A percentile compares a stretch with the other conserved stretches of the same genome.
Evolutionary conservation across 1,140 invertebrate genomes (phyloP).

Genomic region (Zaprionus nigranus): DNA sequence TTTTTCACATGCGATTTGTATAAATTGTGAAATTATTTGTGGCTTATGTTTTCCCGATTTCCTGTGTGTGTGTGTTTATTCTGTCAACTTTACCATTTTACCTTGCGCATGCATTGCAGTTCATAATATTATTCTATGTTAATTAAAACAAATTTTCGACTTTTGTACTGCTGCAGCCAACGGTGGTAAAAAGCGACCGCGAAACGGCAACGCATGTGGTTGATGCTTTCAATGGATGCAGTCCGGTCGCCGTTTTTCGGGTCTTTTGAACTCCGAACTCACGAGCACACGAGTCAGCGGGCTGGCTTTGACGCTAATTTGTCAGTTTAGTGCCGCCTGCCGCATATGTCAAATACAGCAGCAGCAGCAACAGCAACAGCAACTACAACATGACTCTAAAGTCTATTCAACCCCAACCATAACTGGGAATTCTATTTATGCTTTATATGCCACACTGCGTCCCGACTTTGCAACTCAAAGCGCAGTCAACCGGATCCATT

Average conservation of each 20-base stretch:
- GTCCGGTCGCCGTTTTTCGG: constrained; percentile 31
- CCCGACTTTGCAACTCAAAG: neutral
- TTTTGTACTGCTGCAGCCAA: constrained; percentile 48
- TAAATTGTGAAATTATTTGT: neutral
- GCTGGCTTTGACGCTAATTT: constrained; percentile 63
- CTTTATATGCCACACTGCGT: constrained; percentile 1
- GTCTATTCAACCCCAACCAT: neutral
- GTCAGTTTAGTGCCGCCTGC: constrained; percentile 51
- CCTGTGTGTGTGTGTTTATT: neutral
- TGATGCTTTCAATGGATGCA: constrained; percentile 76
- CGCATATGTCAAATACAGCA: constrained; percentile 56
- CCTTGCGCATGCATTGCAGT: constrained; percentile 8
- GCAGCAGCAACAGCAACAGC: neutral
- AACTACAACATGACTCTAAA: neutral
- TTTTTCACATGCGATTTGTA: neutral
- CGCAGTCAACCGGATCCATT: neutral
- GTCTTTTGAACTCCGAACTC: constrained; percentile 33
- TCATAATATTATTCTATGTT: constrained; percentile 56
- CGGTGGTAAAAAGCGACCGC: constrained; percentile 24
- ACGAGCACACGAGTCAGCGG: constrained; percentile 45
- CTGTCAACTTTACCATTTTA: constrained; percentile 8
- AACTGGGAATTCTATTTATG: constrained; percentile 5
- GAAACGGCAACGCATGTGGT: constrained; percentile 54
- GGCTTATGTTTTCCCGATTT: neutral
- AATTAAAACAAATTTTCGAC: constrained; percentile 66